Percentiles rank a stretch among this genome's conserved stretches.
phyloP scores from a whole-genome alignment of 2,113 vertebrate species.

The Neopipo cinnamomea region DNA sequence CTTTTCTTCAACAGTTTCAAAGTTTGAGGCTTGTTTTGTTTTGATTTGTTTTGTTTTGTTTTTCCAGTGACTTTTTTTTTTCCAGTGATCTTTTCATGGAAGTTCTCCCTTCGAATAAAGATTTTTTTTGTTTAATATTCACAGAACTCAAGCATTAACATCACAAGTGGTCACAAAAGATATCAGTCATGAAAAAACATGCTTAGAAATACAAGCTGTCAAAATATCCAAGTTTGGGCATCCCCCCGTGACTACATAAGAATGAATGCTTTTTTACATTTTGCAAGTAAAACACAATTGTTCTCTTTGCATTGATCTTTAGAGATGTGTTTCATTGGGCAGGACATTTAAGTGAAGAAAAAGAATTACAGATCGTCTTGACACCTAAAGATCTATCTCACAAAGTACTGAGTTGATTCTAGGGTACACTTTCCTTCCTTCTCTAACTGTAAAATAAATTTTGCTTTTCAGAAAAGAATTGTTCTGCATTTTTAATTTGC shows the following conservation, averaged over 20 bases:
- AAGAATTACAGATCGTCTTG: not conserved
- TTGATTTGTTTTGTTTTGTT: too few relatives aligned
- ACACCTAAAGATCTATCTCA: not conserved
- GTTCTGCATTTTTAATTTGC: not conserved
- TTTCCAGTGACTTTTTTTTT: not conserved
- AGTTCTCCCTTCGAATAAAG: not conserved
- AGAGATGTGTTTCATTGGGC: rapidly evolving
- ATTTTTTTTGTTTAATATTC: not conserved
- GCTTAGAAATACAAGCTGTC: not conserved
- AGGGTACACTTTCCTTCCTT: not conserved
- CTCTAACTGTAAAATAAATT: not conserved
- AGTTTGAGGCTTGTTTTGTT: not conserved
- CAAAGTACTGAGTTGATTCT: not conserved
- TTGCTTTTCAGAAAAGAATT: not conserved
- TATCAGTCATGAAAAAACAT: not conserved
- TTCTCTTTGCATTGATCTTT: not conserved
- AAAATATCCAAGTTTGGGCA: not conserved
- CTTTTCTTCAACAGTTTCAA: not conserved
- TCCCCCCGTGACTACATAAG: rapidly evolving
- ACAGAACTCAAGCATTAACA: not conserved
- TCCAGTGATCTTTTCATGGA: not conserved
- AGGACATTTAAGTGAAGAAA: not conserved
- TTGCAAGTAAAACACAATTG: not conserved
- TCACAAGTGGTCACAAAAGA: not conserved
- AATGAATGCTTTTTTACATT: not conserved